phyloP scores from a whole-genome alignment of 2,797 vertebrate species.

The Enteromius radiatus region DNA sequence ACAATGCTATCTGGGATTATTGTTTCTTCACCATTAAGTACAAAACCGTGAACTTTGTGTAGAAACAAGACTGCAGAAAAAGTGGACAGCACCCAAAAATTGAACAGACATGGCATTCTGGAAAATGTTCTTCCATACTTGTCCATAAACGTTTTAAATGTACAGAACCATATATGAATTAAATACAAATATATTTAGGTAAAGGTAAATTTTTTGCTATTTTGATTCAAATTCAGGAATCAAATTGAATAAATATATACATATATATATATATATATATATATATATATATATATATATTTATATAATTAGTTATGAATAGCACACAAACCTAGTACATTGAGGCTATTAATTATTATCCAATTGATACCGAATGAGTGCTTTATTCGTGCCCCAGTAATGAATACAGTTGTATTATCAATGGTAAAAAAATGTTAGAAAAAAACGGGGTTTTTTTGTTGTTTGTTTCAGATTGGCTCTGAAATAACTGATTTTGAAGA shows the following conservation, averaged over 20 bases:
- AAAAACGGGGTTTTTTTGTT: neutral
- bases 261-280: neutral
- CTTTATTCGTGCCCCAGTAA: neutral
- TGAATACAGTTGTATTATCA: neutral
- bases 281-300: neutral
- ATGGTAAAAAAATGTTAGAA: neutral
- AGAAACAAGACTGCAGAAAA: too few species aligned
- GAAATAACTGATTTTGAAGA: neutral
- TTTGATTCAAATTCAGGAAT: neutral
- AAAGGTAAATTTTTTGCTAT: neutral
- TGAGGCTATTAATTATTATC: neutral
- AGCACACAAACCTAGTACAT: neutral
- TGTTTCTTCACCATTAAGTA: neutral
- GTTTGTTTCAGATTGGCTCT: neutral
- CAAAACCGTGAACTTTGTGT: neutral
- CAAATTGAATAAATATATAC: too few species aligned
- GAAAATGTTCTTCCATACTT: neutral
- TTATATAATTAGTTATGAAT: neutral
- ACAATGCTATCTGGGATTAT: neutral
- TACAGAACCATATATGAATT: neutral
- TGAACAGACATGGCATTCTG: neutral
- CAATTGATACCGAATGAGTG: neutral
- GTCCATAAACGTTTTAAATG: neutral
- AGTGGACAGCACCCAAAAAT: neutral
- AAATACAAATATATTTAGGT: neutral